Conservation (phyloP, 1,140 invertebrate species). For the Drosophila rufa region DNA sequence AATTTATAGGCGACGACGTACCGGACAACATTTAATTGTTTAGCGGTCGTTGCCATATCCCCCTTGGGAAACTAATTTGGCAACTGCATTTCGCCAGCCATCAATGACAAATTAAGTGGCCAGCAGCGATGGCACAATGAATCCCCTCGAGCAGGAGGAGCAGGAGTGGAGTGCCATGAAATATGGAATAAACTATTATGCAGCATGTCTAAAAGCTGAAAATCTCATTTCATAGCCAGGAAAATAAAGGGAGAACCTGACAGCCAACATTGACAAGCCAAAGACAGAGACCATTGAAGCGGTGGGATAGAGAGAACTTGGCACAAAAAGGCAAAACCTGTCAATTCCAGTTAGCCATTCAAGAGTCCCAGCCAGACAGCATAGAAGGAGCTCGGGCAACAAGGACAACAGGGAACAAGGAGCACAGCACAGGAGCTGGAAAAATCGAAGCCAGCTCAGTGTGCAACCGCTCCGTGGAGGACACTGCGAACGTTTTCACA, state of each 20-base stretch:
- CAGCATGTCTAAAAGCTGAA: constrained; percentile 66
- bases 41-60: neutral
- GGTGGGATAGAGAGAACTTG: constrained; percentile 34
- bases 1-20: constrained; percentile 64
- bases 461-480: constrained; percentile 42
- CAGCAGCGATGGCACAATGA: constrained; percentile 23
- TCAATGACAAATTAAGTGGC: constrained; percentile 46
- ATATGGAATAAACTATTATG: constrained; percentile 58
- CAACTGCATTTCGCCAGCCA: constrained; percentile 44
- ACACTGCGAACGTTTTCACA: constrained; percentile 64
- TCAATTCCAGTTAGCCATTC: constrained; percentile 75
- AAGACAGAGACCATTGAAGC: constrained; percentile 43
- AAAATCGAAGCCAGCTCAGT: constrained; percentile 46
- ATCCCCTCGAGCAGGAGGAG: neutral
- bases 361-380: constrained; percentile 39
- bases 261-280: constrained; percentile 53
- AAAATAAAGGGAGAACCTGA: constrained; percentile 47
- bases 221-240: constrained; percentile 68
- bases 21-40: constrained; percentile 65
- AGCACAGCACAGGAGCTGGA: neutral
- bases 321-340: constrained; percentile 75
- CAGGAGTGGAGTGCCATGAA: constrained; percentile 8
- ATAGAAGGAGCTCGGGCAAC: constrained; percentile 5
- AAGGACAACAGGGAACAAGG: constrained; percentile 26
- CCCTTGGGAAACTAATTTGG: constrained; percentile 48